These are phyloP conservation scores for Neopipo cinnamomea DNA, from an alignment of 2,113 vertebrate species.

Conservation along the genomic window DNA sequence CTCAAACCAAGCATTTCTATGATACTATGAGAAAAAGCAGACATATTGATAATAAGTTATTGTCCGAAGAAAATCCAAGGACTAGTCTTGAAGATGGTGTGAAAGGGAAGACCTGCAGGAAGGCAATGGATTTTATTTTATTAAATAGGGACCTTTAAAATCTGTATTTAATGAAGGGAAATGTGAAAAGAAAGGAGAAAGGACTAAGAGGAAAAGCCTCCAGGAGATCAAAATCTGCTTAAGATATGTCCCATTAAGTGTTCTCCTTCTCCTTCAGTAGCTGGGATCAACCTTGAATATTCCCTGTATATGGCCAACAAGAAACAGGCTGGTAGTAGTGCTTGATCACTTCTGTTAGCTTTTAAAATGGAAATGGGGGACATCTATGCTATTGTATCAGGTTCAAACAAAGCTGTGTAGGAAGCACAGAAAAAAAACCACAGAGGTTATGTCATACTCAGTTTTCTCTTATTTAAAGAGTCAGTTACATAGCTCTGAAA, in stretches of 20 bases:
- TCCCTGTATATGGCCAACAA: not conserved
- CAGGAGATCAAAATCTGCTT: not conserved
- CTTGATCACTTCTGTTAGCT: constrained; percentile 5
- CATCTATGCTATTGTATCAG: not conserved
- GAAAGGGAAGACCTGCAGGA: not conserved
- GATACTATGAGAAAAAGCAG: not conserved
- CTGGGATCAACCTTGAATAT: not conserved
- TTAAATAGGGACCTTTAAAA: not conserved
- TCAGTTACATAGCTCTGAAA: not conserved
- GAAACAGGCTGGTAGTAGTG: not conserved
- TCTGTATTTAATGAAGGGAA: not conserved
- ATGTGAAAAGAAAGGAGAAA: not conserved
- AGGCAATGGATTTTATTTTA: not conserved
- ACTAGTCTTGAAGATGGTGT: not conserved
- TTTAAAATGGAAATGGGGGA: constrained; percentile 36
- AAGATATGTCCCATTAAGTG: not conserved
- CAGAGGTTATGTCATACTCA: not conserved
- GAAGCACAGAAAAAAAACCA: not conserved
- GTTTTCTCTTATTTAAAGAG: constrained; percentile 31
- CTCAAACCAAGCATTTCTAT: not conserved
- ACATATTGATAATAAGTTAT: not conserved
- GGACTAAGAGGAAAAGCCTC: not conserved
- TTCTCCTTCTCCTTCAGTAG: not conserved
- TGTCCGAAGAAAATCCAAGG: not conserved
- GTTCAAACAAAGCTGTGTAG: constrained; percentile 6